Evolutionary conservation across 2,113 vertebrate species (phyloP), one percentile per base, ranked within the genome.

Genomic region (Cyprinodon brontotheroides): DNA sequence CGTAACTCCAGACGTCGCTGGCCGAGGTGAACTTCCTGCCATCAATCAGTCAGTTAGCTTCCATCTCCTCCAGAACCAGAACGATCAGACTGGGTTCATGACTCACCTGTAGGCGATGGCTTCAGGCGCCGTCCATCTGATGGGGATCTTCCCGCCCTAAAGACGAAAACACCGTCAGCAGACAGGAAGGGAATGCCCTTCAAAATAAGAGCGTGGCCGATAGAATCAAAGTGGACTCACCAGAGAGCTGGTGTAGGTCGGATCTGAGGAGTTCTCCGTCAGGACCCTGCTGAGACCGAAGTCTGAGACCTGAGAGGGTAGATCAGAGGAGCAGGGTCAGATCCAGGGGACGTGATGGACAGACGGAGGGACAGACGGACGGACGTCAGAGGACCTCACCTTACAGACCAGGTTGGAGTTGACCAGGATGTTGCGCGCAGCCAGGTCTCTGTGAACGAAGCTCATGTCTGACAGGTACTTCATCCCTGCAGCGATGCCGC

Each of bases 111-210:
- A 92, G 43, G 91, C 89, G 15, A 96, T 95, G 84, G 95, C 95
- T 57, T 96, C 95, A 0, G 95, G 95, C 15, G 95, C 95, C 0
- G 95, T 96, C 95, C 95, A 96, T 3, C 95, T 91, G 36, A 96
- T 95, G 0, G 95, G 95, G 70, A 96, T 96, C 89, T 96, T 96
- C 0, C 95, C 95, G 1, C 95, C 95, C 95, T 96, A 57, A 53
- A 6, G 20, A 15, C 17, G 3, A 48, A 17, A 43, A 29, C 29
- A 29, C 29, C 29, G 29, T 29, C 29, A 29, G 29, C 11, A 41
- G 0, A 40, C 8, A 45, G 6, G 8, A 11, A 38, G 3, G 29
- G 22, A 39, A 8, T 61, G 29, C 6, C 17, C 75, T 75, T 83
- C 72, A 83, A 50, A 76, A 53, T 76, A 76, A 79, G 68, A 83